Base-by-base conservation (phyloP, 2,888 invertebrate genomes). In the Epinotia nisella region DNA sequence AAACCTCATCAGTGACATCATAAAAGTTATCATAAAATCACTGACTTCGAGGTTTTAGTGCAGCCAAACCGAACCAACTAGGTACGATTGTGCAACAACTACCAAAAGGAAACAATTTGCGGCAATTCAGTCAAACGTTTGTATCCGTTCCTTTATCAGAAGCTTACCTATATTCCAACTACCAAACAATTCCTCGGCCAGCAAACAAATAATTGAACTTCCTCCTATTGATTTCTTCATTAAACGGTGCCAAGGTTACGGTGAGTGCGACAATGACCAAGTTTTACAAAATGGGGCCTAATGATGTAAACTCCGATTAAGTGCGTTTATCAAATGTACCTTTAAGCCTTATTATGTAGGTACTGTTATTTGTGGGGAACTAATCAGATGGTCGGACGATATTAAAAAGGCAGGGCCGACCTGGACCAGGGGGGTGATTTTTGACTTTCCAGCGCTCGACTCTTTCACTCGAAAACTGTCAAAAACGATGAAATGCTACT, bases 181-280 rank as follows among this genome's bases (percentile, higher is more conserved):
- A 24, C 21, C n/a, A 49, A 53, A 71, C 35, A 39, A 61, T 67
- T 72, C 67, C 17, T 41, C 35, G 24, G 45, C 17, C n/a, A 29
- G 61, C 51, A 59, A 62, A 65, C 62, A 53, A 49, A 65, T 55
- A 64, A 69, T 64, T 75, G 75, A 71, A 75, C 68, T 75, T 75
- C 75, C 75, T 68, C 59, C 78, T 77, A 83, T 84, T 81, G 82
- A 82, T 82, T 84, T 77, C 67, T 71, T 77, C 78, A 81, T 76
- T 60, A 51, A 75, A 78, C 76, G 74, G 45, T 75, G 69, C 71
- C 83, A 85, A 86, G 84, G 83, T 78, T 78, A 77, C 58, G 77
- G 75, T 74, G 74, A 78, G 79, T 80, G 78, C 82, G 82, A 78
- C 83, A 85, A 81, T 86, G 85, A 82, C 84, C 82, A 51, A 73